Base-by-base conservation (phyloP, 2,888 invertebrate species). In the Cecidostiba fungosa region DNA sequence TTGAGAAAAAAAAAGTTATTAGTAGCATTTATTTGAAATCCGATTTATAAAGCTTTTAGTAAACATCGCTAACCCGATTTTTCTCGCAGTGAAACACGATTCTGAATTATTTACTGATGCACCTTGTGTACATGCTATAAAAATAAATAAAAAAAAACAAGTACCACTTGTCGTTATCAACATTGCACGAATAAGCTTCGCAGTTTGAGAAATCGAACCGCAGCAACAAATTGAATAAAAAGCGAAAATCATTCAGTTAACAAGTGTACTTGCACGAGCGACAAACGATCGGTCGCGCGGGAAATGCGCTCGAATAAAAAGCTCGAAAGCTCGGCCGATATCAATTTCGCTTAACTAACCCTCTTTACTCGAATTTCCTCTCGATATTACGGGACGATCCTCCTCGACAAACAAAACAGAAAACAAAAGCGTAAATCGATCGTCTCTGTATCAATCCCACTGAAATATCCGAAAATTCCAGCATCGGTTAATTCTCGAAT, bases 401-500 rank as follows among this genome's bases (percentile, higher is more conserved):
- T 8, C 32, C 2, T 10, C 19, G 14, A 14, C 59, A 66, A 23
- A 66, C 39, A 43, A 26, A n/a, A 43, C 8, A 23, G 29, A 78
- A 78, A 66, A 26, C 66, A 23, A 6, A 8, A 26, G n/a, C 47
- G 69, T 29, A 69, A 69, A 78, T 47, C 66, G 50, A 78, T 69
- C 32, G 19, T n/a, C 32, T 1, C 23, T 26, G 29, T 26, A 62
- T 77, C 72, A 66, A 84, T 70, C 23, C 72, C 74, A 14, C n/a
- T 54, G 70, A 85, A 77, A 85, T 80, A 81, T 70, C 26, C 70
- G 36, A 77, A 81, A 85, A 81, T 81, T 77, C 29, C 59, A 54
- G 14, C n/a, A n/a, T 76, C 78, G 69, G 74, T 76, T 76, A 77
- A 81, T 81, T 80, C 80, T 85, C 80, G 77, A 77, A 81, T 77